Evolutionary conservation across 2,797 vertebrate species (phyloP), one percentile per base, ranked within the genome.

Genomic region (Cyclura pinguis): DNA sequence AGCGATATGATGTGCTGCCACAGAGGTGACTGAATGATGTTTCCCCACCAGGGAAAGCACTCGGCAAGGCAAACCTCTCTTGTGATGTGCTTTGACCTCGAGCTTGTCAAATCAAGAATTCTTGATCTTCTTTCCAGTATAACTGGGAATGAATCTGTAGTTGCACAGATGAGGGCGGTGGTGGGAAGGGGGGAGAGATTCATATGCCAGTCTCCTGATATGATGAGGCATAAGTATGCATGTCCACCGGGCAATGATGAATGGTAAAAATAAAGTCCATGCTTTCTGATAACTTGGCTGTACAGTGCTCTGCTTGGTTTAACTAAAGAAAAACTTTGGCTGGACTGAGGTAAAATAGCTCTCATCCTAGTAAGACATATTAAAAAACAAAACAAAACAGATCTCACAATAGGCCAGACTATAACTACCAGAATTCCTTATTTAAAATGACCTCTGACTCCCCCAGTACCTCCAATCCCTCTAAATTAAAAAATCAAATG

Each of bases 91-190:
- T 92, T 88, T 92, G 32, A 67, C 67, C 76, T 90, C 27, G 14
- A 88, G 81, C 35, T 80, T 84, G 47, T 29, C 16, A 87, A 86
- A 86, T 78, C 73, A 86, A 84, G n/a, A 20, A 72, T 35, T 89
- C 1, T 85, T 91, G 22, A 91, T 69, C 14, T 92, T 76, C 80
- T 57, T 42, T 87, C 88, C 57, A 38, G 59, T 24, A 14, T 42
- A 89, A 72, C 29, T 62, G 64, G 47, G 92, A 84, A 91, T 85
- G 72, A 59, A 64, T 88, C 84, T 89, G 42, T 47, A 35, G 10
- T 72, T 4, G 57, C 76, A 82, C 27, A 91, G 64, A 87, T 12
- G 0, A 52, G 62, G 29, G 29, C 52, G 77, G 3, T 4, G 20
- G 22, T 52, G 55, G 8, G 29, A 12, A 55, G 32, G 16, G n/a